Percentiles rank a stretch among this genome's conserved stretches.
phyloP scores from a whole-genome alignment of 1,140 invertebrate genomes.

The Steinernema khuongi region DNA sequence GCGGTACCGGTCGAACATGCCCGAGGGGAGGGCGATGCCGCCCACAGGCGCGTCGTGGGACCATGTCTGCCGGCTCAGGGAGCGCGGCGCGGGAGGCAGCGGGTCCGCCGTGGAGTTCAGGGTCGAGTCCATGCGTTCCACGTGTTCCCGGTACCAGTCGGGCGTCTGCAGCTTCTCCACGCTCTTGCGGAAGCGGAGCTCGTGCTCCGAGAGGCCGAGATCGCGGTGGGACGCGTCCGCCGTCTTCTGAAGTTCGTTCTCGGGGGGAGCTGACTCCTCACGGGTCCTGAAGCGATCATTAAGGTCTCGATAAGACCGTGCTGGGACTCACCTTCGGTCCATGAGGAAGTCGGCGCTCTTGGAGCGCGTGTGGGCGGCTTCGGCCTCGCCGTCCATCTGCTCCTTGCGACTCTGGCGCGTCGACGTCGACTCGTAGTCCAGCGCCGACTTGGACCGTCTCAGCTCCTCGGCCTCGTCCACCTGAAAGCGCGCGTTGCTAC shows the following conservation, averaged over 20 bases:
- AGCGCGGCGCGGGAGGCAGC: background rate
- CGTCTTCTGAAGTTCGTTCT: constrained; percentile 53
- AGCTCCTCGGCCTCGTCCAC: constrained; percentile 43
- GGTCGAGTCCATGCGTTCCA: constrained; percentile 25
- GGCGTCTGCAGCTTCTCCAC: constrained; percentile 49
- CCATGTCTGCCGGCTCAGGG: background rate
- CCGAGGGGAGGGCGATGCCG: constrained; percentile 50
- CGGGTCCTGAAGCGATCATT: constrained; percentile 45
- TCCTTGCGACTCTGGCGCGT: constrained; percentile 36
- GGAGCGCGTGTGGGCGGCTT: constrained; percentile 43
- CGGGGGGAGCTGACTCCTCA: constrained; percentile 48
- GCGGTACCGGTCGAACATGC: constrained; percentile 56
- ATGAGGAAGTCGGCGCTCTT: constrained; percentile 57
- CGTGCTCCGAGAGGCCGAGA: constrained; percentile 46
- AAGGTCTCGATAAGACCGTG: too few relatives aligned
- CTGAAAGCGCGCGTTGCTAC: constrained; percentile 20
- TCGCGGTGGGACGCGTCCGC: constrained; percentile 31
- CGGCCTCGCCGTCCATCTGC: constrained; percentile 16
- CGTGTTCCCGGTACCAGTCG: constrained; percentile 53
- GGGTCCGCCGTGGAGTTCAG: constrained; percentile 25
- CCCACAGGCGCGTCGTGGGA: constrained; percentile 35
- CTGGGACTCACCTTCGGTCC: constrained; percentile 44
- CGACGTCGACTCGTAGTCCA: constrained; percentile 43
- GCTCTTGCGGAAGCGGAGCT: constrained; percentile 54
- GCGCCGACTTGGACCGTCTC: constrained; percentile 48